These are phyloP conservation scores for Lepetodrilus schrolli DNA, from an alignment of 2,888 invertebrate species.

Conservation along the genomic window DNA sequence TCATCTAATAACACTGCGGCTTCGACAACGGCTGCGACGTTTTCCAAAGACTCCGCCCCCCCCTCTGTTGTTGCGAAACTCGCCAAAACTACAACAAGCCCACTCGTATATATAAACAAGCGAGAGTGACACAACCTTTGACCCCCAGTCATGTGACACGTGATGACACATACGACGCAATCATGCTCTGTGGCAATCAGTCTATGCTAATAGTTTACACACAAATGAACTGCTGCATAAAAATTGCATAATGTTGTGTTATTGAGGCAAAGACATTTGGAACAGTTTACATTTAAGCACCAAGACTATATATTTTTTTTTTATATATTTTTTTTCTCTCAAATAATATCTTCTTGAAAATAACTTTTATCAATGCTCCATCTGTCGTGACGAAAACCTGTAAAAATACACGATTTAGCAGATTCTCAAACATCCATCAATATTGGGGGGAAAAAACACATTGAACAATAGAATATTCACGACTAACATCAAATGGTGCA, in stretches of 20 bases:
- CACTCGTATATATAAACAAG: background rate
- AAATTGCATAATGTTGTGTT: constrained; percentile 29
- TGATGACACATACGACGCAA: background rate
- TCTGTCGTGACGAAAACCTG: constrained; percentile 22
- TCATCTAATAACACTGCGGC: background rate
- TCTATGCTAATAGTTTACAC: constrained; percentile 6
- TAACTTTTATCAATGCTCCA: constrained; percentile 30
- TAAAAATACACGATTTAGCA: constrained; percentile 30
- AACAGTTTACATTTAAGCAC: constrained; percentile 27
- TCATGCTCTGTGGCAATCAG: background rate
- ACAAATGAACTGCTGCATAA: constrained; percentile 18
- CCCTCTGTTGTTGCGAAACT: too few species aligned
- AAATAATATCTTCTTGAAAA: constrained; percentile 19
- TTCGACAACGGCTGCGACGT: too few species aligned
- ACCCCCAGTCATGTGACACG: background rate
- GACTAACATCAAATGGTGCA: constrained; percentile 26
- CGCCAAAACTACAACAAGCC: background rate
- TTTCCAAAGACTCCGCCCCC: too few species aligned
- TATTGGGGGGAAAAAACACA: constrained; percentile 29
- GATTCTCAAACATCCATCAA: constrained; percentile 22
- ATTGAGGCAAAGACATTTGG: constrained; percentile 30
- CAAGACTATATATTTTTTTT: constrained; percentile 15
- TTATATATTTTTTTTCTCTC: constrained; percentile 15
- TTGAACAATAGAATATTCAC: constrained; percentile 9
- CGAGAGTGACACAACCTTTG: background rate